Evolutionary conservation across 1,140 invertebrate genomes (phyloP), one percentile per base, ranked within the genome.

Genomic region (Anthonomus grandis): DNA sequence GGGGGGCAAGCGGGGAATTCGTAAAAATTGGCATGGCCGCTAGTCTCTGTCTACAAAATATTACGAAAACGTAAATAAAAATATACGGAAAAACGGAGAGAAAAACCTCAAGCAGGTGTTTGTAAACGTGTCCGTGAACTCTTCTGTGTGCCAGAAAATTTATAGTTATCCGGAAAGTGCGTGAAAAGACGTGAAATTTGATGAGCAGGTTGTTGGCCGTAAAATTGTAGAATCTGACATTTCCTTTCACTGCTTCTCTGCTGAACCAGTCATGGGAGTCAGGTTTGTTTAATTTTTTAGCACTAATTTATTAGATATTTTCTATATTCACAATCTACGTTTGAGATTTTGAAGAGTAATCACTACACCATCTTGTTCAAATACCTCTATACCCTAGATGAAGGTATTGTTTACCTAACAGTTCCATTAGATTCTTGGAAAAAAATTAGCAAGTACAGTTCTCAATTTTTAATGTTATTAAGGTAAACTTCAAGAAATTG

Each of bases 1-100:
- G 46, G 58, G 62, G 60, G 58, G n/a, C 53, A 52, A 54, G 53
- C 55, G 64, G 60, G 64, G 57, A 61, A 56, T 56, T 49, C 53
- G 64, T 62, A 62, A 67, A 71, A 72, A 70, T 71, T 72, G 64
- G 69, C 67, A 72, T 72, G 70, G 70, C 69, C 63, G 70, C 67
- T 61, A 49, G 53, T 67, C 38, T 36, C 49, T 48, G 39, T 62
- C 41, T n/a, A n/a, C n/a, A n/a, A n/a, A n/a, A n/a, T n/a, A n/a
- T n/a, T n/a, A n/a, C n/a, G n/a, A n/a, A n/a, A n/a, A n/a, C n/a
- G n/a, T n/a, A 53, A 63, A 60, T 56, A 64, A 61, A 65, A 60
- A 65, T 64, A 65, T 44, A 64, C 63, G 62, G 64, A 59, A 57
- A 39, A 25, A 55, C 25, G 25, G 48, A 61, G 57, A 62, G 63